These are phyloP conservation scores for Spatulosminthurus flaviceps DNA, from an alignment of 2,888 invertebrate genomes.

Conservation along the genomic window DNA sequence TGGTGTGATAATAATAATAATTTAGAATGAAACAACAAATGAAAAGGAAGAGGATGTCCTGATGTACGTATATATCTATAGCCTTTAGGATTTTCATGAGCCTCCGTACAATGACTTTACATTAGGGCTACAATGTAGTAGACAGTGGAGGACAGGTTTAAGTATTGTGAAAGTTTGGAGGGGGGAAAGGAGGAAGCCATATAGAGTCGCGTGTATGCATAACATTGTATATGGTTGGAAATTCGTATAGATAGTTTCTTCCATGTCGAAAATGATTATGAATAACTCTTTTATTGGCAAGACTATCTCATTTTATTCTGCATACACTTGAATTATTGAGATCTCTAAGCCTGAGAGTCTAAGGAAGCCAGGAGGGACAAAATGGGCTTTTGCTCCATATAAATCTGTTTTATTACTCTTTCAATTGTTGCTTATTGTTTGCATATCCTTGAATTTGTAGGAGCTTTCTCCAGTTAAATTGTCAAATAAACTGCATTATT, in stretches of 20 bases:
- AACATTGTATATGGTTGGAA: no score
- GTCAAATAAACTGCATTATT: constrained; percentile 18
- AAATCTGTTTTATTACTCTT: constrained; percentile 28
- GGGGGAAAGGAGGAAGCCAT: no score
- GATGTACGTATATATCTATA: no score
- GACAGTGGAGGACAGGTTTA: no score
- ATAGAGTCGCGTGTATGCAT: no score
- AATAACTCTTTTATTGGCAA: constrained; percentile 11
- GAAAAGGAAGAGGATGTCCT: neutral
- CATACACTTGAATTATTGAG: constrained; percentile 1
- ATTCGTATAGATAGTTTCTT: no score
- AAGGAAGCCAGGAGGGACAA: neutral
- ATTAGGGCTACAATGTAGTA: no score
- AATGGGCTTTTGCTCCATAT: constrained; percentile 7
- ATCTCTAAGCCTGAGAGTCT: no score
- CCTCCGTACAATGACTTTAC: no score
- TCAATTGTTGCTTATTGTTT: constrained; percentile 4
- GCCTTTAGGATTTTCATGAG: no score
- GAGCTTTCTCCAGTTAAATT: constrained; percentile 9
- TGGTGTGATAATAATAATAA: constrained; percentile 11
- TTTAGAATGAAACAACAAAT: constrained; percentile 7
- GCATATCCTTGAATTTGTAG: constrained; percentile 7
- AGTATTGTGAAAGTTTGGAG: no score
- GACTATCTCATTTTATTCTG: neutral
- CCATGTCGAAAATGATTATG: constrained; percentile 10